Evolutionary conservation across 1,140 invertebrate genomes (phyloP).

Genomic region (Calosoma granatense): DNA sequence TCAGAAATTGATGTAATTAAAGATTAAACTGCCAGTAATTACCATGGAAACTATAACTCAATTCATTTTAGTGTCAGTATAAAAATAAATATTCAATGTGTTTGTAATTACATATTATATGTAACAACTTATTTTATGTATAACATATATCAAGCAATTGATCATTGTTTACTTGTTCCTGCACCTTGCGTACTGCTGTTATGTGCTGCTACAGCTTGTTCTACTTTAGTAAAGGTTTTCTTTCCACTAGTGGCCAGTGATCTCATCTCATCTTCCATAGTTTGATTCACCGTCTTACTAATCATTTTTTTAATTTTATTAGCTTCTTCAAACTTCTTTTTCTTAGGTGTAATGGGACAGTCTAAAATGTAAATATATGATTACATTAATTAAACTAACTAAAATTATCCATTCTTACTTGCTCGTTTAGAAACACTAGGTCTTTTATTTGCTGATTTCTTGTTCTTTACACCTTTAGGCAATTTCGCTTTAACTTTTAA

Average conservation of each 20-base stretch:
- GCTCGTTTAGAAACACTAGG: slow-evolving; percentile 37
- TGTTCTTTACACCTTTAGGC: slow-evolving; percentile 36
- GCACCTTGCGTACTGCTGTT: not conserved
- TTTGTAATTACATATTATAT: too few species aligned
- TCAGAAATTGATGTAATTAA: too few species aligned
- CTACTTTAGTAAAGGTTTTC: slow-evolving; percentile 38
- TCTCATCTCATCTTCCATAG: slow-evolving; percentile 48
- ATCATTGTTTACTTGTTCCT: not conserved
- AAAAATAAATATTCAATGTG: too few species aligned
- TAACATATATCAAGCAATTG: not conserved
- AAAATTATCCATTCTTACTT: slow-evolving; percentile 32
- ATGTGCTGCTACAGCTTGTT: slow-evolving; percentile 36
- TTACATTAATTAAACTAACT: not conserved
- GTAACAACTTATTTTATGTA: not conserved
- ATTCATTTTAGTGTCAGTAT: too few species aligned
- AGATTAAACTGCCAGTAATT: too few species aligned
- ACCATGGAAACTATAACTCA: too few species aligned
- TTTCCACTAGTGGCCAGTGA: slow-evolving; percentile 40
- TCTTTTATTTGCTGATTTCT: slow-evolving; percentile 38
- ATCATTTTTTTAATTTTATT: slow-evolving; percentile 51
- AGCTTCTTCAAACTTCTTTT: slow-evolving; percentile 43
- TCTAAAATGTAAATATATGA: slow-evolving; percentile 33
- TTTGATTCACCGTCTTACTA: slow-evolving; percentile 49
- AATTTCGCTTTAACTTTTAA: slow-evolving; percentile 47
- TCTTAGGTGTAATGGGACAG: slow-evolving; percentile 50